phyloP scores from a whole-genome alignment of 2,888 invertebrate genomes.

The Kryphioiulus occultus region DNA sequence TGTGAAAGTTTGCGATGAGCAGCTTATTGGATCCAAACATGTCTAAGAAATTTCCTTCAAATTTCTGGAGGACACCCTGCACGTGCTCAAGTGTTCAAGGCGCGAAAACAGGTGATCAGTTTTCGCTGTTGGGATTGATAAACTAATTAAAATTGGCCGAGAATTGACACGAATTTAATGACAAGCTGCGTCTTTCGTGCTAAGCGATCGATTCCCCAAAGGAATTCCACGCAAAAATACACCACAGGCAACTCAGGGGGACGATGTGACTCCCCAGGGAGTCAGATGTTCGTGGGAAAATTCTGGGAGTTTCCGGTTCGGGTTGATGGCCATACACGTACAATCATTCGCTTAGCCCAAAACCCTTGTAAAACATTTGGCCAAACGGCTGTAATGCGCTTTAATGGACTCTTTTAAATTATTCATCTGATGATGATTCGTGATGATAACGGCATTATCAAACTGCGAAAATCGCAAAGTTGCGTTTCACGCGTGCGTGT shows the following conservation, averaged over 20 bases:
- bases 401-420: not conserved
- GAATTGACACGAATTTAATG: conserved; percentile 30
- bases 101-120: not conserved
- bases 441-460: not conserved
- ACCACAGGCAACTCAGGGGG: no score
- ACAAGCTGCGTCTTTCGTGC: not conserved
- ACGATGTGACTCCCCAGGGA: no score
- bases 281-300: no score
- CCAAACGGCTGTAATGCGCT: not conserved
- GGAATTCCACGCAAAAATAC: no score
- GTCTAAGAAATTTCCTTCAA: no score
- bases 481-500: not conserved
- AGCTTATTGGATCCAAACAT: no score
- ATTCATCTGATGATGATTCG: conserved; percentile 8
- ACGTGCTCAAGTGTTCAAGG: no score
- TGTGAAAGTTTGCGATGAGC: no score
- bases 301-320: no score
- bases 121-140: not conserved
- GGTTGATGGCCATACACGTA: no score
- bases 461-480: not conserved
- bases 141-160: conserved; percentile 1
- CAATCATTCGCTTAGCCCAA: no score
- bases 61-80: no score
- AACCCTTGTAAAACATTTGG: conserved; percentile 20
- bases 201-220: not conserved